These are phyloP conservation scores for Nyctibius grandis DNA, from an alignment of 2,797 vertebrate species.

Conservation along the genomic window DNA sequence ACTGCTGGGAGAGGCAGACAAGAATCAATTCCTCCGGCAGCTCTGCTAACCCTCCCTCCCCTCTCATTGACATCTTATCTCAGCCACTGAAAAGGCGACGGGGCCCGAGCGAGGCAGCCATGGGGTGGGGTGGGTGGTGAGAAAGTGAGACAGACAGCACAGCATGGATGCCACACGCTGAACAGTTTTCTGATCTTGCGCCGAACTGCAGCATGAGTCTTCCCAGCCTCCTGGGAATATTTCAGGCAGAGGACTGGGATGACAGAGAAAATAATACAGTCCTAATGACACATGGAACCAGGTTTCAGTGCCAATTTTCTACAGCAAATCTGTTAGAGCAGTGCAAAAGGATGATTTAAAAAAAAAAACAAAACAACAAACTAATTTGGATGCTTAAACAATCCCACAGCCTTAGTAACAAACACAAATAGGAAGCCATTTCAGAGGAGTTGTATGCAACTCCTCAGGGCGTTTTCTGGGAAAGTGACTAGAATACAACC, in stretches of 20 bases:
- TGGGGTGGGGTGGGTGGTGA: not conserved
- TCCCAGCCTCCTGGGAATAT: not conserved
- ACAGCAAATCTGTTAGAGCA: not conserved
- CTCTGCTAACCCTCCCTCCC: constrained; percentile 23
- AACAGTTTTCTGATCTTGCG: not conserved
- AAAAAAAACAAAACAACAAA: too few relatives aligned
- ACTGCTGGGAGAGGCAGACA: not conserved
- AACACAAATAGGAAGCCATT: not conserved
- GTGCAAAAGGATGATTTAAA: not conserved
- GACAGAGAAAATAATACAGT: not conserved
- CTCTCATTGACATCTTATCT: constrained; percentile 25
- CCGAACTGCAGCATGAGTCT: not conserved
- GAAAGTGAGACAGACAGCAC: not conserved
- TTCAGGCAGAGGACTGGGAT: not conserved
- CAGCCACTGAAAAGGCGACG: constrained; percentile 5
- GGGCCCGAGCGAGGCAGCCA: not conserved
- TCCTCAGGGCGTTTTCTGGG: not conserved
- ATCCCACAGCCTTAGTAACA: not conserved
- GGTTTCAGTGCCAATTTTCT: not conserved
- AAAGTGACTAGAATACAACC: constrained; percentile 12
- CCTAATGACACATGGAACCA: not conserved
- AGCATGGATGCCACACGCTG: not conserved
- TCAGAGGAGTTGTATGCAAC: not conserved
- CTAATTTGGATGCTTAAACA: not conserved
- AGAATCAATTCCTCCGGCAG: constrained; percentile 41